Evolutionary conservation across 2,797 vertebrate genomes (phyloP), one percentile per base, ranked within the genome.

Genomic region (Scomberomorus guttatus): DNA sequence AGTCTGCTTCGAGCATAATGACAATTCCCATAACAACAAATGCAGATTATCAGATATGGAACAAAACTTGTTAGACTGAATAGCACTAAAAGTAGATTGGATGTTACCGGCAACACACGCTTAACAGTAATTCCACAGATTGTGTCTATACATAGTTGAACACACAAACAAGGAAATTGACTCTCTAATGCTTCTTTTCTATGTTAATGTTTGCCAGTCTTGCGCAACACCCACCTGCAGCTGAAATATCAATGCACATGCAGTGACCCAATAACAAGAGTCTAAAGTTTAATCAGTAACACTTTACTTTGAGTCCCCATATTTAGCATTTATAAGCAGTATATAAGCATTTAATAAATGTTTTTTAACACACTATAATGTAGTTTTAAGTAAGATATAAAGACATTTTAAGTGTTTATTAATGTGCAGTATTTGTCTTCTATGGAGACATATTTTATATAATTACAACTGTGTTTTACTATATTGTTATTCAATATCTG

Each of bases 41-140:
- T 2, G 2, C 4, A 9, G 50, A 59, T 39, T 29, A 54, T 75
- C 37, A 74, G 63, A 44, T 69, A 37, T 79, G 46, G 29, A 12
- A 34, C 6, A 14, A 86, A 82, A 93, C 89, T 27, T 32, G 90
- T 72, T 80, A 0, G 54, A 63, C 87, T 6, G 29, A 89, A 91
- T 67, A 56, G 55, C 22, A n/a, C 12, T 74, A 22, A 59, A 57
- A 34, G 11, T 2, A 18, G 62, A n/a, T 17, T 14, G 44, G 7
- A 1, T 58, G 44, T 86, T 71, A 18, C 74, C 5, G 6, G 59
- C 22, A 68, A 84, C 64, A 84, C 59, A 60, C 70, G 75, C 46
- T 78, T 2, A 6, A 48, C 50, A 48, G 57, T 67, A 63, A 70
- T 29, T 48, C 8, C 11, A 50, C 67, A 62, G 64, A 25, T 59